Percentiles rank a stretch among this genome's conserved stretches.
Conservation (phyloP, 2,113 vertebrate species). For the Melanerpes formicivorus region DNA sequence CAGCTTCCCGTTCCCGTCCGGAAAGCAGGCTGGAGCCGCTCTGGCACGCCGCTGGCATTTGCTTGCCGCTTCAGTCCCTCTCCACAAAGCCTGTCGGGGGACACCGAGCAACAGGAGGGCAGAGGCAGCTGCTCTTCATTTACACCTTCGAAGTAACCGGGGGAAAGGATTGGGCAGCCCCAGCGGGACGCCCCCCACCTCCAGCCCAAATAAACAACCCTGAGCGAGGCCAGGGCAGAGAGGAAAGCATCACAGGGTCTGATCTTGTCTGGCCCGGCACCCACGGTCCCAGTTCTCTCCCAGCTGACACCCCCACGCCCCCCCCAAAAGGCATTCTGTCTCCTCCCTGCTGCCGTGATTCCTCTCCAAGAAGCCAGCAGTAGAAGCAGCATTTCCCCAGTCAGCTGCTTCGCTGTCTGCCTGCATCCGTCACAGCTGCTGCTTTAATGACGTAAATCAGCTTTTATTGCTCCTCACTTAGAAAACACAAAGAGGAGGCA, state of each 20-base stretch:
- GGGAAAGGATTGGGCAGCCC: not conserved
- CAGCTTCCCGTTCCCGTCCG: not conserved
- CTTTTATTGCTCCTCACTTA: conserved; percentile 50
- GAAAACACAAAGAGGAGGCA: conserved; percentile 43
- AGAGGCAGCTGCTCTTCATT: conserved; percentile 45
- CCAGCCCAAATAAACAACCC: conserved; percentile 21
- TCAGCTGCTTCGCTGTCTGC: conserved; percentile 27
- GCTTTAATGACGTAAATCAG: conserved; percentile 41
- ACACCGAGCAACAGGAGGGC: conserved; percentile 42
- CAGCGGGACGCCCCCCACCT: not conserved
- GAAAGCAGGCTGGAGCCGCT: not conserved
- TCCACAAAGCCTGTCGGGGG: not conserved
- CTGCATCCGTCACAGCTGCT: conserved; percentile 42
- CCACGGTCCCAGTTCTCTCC: not conserved
- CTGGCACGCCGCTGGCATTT: not conserved
- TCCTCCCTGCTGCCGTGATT: not conserved
- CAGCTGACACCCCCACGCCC: not conserved
- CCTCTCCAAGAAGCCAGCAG: not conserved
- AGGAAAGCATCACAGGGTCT: not conserved
- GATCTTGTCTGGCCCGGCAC: not conserved
- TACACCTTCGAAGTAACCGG: not conserved
- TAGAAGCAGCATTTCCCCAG: not conserved
- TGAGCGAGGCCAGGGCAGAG: not conserved
- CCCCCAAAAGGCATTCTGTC: accelerated
- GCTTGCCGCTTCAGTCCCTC: conserved; percentile 19